Evolutionary conservation across 2,113 vertebrate species (phyloP), one percentile per base, ranked within the genome.

Genomic region (Myotis davidii): DNA sequence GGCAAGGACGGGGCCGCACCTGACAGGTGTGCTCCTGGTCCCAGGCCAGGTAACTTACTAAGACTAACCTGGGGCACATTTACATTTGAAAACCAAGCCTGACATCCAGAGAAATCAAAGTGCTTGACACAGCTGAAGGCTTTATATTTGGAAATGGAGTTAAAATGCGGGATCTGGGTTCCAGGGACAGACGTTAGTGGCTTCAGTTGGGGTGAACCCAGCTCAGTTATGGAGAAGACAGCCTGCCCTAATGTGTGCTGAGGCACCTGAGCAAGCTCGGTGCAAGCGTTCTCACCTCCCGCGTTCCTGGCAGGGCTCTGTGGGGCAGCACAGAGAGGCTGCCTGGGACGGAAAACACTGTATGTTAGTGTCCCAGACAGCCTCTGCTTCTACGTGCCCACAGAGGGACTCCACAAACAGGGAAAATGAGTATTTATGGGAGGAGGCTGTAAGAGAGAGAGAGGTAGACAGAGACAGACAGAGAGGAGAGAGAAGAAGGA

Each of bases 1-100:
- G 98, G 97, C 98, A 92, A 98, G 98, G 98, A 97, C 73, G 78
- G 98, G 94, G 97, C 98, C 69, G 96, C 98, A 99, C 98, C 98
- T 99, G 98, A 98, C 98, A 99, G 98, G 98, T 99, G 98, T 97
- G 98, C 95, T 96, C 94, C 98, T 98, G 98, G 98, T 97, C 96
- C 97, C 59, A 34, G 92, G 98, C 98, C 98, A 99, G 98, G 96
- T 96, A 97, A 97, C 92, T 98, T 96, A 85, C 85, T 1, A 95
- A 98, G 96, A 77, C 96, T 98, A 98, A 98, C 98, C 98, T 94
- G 98, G 96, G 98, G 98, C 97, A 97, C 91, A 96, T 98, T 94
- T 88, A 65, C 98, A 82, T 98, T 97, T 98, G 96, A 96, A 98
- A 98, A 96, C 95, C 3, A 10, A 98, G 96, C 96, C 94, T 92